Evolutionary conservation across 1,140 invertebrate species (phyloP).

Genomic region (Dendrolimus kikuchii): DNA sequence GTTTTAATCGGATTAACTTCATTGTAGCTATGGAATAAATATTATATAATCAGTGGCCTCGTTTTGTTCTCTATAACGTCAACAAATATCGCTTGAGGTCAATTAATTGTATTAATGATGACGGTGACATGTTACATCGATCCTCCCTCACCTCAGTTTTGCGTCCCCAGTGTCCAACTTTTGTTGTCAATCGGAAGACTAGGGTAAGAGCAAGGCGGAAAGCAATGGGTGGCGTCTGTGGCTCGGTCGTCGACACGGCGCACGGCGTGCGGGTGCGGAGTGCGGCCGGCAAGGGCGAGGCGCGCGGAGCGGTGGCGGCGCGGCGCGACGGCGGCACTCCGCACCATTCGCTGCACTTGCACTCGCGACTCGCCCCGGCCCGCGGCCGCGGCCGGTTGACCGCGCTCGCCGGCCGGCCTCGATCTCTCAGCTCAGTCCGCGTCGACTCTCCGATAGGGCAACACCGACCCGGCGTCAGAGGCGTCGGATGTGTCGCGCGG

Average conservation of each 20-base stretch:
- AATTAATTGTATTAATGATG: conserved; percentile 2
- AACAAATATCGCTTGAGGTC: not conserved
- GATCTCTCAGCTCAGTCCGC: conserved; percentile 32
- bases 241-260: conserved; percentile 7
- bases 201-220: conserved; percentile 13
- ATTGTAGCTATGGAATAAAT: conserved; percentile 8
- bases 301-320: conserved; percentile 18
- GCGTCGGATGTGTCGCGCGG: conserved; percentile 37
- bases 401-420: conserved; percentile 17
- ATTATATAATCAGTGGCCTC: conserved; percentile 7
- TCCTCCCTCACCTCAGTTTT: not conserved
- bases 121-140: not conserved
- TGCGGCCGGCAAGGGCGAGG: not conserved
- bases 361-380: conserved; percentile 12
- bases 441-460: conserved; percentile 43
- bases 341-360: conserved; percentile 31
- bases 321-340: conserved; percentile 31
- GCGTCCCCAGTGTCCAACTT: not conserved
- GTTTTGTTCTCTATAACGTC: not conserved
- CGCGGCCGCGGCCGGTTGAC: conserved; percentile 23
- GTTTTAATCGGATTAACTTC: conserved; percentile 25
- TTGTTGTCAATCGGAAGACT: not conserved
- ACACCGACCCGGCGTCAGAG: conserved; percentile 30
- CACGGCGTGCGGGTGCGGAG: conserved; percentile 9
- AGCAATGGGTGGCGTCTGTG: conserved; percentile 16